Percentiles rank a stretch among this genome's conserved stretches.
Conservation (phyloP, 1,140 invertebrate species). For the Nymphalis io region DNA sequence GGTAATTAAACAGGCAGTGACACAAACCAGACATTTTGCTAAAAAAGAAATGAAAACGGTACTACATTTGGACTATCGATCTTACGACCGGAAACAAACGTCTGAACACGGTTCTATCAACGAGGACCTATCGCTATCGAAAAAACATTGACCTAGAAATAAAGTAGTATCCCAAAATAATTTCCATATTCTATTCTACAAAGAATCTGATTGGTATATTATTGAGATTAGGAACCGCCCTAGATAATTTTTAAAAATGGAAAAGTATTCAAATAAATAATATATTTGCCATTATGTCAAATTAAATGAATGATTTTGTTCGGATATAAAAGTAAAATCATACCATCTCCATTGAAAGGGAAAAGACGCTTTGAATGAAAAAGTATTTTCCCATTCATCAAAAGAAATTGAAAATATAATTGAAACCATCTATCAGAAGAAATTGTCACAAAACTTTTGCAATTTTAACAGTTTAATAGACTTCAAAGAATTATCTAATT, state of each 20-base stretch:
- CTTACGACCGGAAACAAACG: constrained; percentile 22
- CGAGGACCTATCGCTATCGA: constrained; percentile 27
- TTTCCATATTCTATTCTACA: constrained; percentile 29
- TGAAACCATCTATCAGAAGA: not conserved
- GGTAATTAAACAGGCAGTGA: too few species aligned
- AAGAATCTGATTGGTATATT: constrained; percentile 27
- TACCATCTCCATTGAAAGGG: constrained; percentile 11
- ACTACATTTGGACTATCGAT: constrained; percentile 11
- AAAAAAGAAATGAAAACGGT: constrained; percentile 4
- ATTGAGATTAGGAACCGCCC: constrained; percentile 22
- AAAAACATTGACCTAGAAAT: constrained; percentile 36
- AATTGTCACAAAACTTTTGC: not conserved
- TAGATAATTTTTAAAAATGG: constrained; percentile 19
- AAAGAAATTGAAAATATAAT: constrained; percentile 17
- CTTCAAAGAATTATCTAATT: not conserved
- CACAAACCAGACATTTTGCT: constrained; percentile 5
- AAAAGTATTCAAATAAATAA: constrained; percentile 19
- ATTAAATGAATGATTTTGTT: constrained; percentile 17
- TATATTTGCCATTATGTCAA: constrained; percentile 9
- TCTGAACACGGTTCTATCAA: constrained; percentile 23
- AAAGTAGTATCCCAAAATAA: constrained; percentile 19
- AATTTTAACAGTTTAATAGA: not conserved
- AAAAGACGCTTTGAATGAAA: constrained; percentile 4
- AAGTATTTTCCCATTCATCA: constrained; percentile 13
- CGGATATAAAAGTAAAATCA: constrained; percentile 10